These are phyloP conservation scores for Miniopterus natalensis DNA, from an alignment of 2,113 vertebrate genomes.

Conservation along the genomic window DNA sequence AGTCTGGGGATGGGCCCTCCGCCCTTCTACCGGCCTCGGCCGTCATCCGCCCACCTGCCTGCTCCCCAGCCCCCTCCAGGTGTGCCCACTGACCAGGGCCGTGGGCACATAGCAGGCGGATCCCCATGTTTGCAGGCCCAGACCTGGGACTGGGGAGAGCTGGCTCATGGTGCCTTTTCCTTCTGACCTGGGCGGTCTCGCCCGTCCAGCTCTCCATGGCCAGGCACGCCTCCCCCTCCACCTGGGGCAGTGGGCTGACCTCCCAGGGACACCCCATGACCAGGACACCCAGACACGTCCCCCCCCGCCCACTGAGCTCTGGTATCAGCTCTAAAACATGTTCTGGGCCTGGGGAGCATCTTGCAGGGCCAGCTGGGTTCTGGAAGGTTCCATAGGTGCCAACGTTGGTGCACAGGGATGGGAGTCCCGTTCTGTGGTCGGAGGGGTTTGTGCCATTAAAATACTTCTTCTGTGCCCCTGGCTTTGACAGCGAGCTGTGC, in stretches of 20 bases:
- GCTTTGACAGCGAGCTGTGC: neutral
- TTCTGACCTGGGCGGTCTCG: neutral
- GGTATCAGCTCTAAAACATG: neutral
- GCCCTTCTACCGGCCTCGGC: accelerated
- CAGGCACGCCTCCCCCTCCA: neutral
- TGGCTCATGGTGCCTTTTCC: accelerated
- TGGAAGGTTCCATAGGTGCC: neutral
- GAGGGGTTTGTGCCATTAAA: neutral
- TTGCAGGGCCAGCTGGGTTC: neutral
- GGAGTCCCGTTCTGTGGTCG: neutral
- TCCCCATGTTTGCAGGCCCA: accelerated
- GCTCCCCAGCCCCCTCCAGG: accelerated
- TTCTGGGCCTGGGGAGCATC: neutral
- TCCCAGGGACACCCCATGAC: neutral
- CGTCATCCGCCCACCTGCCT: neutral
- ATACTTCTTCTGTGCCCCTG: neutral
- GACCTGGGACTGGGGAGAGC: neutral
- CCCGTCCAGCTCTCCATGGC: accelerated
- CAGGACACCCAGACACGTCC: accelerated
- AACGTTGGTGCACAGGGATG: neutral
- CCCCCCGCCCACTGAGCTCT: neutral
- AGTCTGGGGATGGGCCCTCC: accelerated
- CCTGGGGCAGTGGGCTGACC: neutral
- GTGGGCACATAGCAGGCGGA: neutral
- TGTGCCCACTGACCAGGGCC: accelerated